Evolutionary conservation across 92 coral and sea anemone genomes (phyloP).

Genomic region (Epizoanthus stellaris): DNA sequence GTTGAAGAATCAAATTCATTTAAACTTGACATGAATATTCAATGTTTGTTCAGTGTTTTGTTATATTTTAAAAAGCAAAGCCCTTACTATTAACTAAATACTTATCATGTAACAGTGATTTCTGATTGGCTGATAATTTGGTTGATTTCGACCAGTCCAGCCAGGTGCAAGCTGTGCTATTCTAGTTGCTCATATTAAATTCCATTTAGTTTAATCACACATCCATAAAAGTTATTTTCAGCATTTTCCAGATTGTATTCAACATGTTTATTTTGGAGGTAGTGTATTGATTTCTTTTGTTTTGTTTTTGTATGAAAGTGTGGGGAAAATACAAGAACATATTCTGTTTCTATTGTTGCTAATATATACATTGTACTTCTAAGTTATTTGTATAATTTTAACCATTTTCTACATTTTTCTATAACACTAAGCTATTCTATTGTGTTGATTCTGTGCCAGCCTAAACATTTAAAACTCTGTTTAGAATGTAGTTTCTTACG

Average conservation of each 20-base stretch:
- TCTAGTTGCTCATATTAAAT: no score
- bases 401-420: no score
- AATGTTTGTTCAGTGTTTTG: not conserved
- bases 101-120: not conserved
- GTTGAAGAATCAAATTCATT: no score
- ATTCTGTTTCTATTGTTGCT: no score
- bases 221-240: not conserved
- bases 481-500: not conserved
- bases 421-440: no score
- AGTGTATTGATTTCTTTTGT: no score
- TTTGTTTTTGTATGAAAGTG: no score
- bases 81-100: not conserved
- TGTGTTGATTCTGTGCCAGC: not conserved
- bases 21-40: not conserved
- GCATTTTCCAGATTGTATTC: not conserved
- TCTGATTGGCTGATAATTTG: not conserved
- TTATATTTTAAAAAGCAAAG: not conserved
- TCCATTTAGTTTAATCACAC: no score
- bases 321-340: no score
- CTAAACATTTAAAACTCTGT: constrained; percentile 2
- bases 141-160: not conserved
- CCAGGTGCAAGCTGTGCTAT: not conserved
- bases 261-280: no score
- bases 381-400: no score
- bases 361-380: no score